phyloP scores from a whole-genome alignment of 1,140 invertebrate species.

The Camponotus vicinus region DNA sequence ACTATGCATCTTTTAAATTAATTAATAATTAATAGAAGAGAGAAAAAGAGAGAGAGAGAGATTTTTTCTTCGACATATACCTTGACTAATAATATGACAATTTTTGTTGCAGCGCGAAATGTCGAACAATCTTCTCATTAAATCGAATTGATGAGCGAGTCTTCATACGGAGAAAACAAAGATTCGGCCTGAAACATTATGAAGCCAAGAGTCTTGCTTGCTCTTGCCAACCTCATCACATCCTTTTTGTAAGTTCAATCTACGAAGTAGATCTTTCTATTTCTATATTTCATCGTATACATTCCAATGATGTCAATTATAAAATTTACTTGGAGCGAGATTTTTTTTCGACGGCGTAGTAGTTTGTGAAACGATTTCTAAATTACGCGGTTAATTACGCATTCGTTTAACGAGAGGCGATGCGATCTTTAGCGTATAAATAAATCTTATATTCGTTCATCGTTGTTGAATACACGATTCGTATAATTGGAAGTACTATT shows the following conservation, averaged over 20 bases:
- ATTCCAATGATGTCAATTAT: constrained; percentile 14
- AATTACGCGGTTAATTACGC: constrained; percentile 16
- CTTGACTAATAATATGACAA: background rate
- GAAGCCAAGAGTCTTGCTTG: constrained; percentile 76
- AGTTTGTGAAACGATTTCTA: background rate
- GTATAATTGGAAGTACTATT: constrained; percentile 9
- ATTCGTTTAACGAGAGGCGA: constrained; percentile 15
- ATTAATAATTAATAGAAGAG: no score
- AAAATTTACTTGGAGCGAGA: background rate
- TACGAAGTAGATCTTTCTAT: background rate
- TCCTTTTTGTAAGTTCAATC: constrained; percentile 76
- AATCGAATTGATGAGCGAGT: constrained; percentile 74
- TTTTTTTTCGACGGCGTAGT: background rate
- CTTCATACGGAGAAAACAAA: constrained; percentile 35
- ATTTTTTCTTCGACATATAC: no score
- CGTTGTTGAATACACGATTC: background rate
- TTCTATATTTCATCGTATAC: background rate
- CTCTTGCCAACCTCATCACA: constrained; percentile 76
- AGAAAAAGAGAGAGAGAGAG: no score
- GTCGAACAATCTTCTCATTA: constrained; percentile 28
- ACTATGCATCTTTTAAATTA: no score
- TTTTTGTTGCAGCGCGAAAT: constrained; percentile 3
- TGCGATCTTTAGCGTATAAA: background rate
- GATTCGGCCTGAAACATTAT: constrained; percentile 71
- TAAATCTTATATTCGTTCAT: background rate